Percentiles rank a stretch among this genome's conserved stretches.
These are phyloP conservation scores for Drosophila sturtevanti DNA, from an alignment of 1,140 invertebrate species.

Conservation along the genomic window DNA sequence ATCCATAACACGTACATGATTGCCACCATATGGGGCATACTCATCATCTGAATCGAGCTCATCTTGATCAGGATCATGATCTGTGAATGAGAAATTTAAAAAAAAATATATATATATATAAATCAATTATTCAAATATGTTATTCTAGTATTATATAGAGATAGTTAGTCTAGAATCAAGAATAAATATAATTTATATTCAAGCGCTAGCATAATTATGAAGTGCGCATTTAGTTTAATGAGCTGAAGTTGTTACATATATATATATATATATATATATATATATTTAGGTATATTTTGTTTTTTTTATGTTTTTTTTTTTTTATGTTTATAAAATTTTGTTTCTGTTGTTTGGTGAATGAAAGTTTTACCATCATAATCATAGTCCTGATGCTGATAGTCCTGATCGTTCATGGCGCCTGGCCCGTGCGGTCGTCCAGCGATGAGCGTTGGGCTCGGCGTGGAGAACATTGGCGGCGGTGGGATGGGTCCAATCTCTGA, in stretches of 20 bases:
- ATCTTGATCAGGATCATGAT: slow-evolving; percentile 83
- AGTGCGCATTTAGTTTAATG: slow-evolving; percentile 67
- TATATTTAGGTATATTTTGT: too few relatives aligned
- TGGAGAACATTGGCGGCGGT: slow-evolving; percentile 97
- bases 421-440: slow-evolving; percentile 84
- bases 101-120: too few relatives aligned
- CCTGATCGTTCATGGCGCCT: slow-evolving; percentile 81
- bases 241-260: slow-evolving; percentile 46
- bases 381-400: slow-evolving; percentile 83
- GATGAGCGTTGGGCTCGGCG: slow-evolving; percentile 90
- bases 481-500: slow-evolving; percentile 97
- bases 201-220: slow-evolving; percentile 70
- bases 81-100: slow-evolving; percentile 35
- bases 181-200: too few relatives aligned
- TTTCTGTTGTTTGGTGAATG: slow-evolving; percentile 40
- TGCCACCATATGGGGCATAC: slow-evolving; percentile 82
- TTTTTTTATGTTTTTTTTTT: background rate
- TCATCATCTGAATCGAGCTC: slow-evolving; percentile 84
- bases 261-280: too few relatives aligned
- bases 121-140: background rate
- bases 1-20: slow-evolving; percentile 87
- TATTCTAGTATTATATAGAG: too few relatives aligned
- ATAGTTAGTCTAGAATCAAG: background rate
- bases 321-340: background rate
- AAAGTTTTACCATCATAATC: slow-evolving; percentile 87